phyloP scores from a whole-genome alignment of 2,113 vertebrate genomes.

The Corvus cornix region DNA sequence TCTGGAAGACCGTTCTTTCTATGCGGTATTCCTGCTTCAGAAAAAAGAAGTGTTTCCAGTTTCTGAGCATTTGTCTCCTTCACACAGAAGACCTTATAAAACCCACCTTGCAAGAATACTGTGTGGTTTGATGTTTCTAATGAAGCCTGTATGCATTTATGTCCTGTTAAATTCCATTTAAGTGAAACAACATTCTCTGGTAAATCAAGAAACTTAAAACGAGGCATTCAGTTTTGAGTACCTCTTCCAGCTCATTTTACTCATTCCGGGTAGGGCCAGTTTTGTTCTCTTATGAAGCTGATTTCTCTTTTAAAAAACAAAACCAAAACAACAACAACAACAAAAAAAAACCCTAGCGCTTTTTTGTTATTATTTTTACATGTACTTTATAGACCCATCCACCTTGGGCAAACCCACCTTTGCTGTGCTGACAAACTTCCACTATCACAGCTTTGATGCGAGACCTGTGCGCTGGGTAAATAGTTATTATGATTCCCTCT shows the following conservation, averaged over 20 bases:
- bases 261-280: not conserved
- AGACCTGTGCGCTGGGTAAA: not conserved
- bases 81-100: not conserved
- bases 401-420: not conserved
- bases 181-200: not conserved
- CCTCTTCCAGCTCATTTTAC: not conserved
- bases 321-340: not conserved
- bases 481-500: not conserved
- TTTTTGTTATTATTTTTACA: not conserved
- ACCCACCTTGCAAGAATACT: not conserved
- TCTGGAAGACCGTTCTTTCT: not conserved
- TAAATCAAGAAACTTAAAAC: not conserved
- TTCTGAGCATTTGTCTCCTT: not conserved
- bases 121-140: not conserved
- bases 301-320: not conserved
- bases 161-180: not conserved
- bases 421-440: not conserved
- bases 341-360: not conserved
- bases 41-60: not conserved
- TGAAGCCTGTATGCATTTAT: not conserved
- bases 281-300: not conserved
- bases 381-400: not conserved
- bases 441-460: not conserved
- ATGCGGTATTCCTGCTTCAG: not conserved
- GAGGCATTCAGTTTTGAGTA: not conserved